A percentile compares a stretch with the other conserved stretches of the same genome.
Conservation (phyloP, 2,888 invertebrate species). For the Lottia scabra region DNA sequence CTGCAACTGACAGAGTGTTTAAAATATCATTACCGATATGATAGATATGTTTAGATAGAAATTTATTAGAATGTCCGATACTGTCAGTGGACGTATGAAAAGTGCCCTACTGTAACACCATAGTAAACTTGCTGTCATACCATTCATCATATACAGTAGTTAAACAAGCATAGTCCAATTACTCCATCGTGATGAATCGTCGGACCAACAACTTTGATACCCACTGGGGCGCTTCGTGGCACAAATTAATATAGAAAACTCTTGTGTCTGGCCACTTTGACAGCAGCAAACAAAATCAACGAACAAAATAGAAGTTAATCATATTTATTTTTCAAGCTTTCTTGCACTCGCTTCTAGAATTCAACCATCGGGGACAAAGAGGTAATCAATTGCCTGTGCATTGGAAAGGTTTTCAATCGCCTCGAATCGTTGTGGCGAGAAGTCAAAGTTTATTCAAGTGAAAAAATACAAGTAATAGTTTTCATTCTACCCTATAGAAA, state of each 20-base stretch:
- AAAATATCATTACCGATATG: too few species aligned
- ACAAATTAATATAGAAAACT: slow-evolving; percentile 43
- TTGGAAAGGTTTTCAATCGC: slow-evolving; percentile 26
- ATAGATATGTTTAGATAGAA: too few species aligned
- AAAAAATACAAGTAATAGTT: slow-evolving; percentile 25
- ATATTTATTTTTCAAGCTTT: slow-evolving; percentile 43
- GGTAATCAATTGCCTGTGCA: slow-evolving; percentile 40
- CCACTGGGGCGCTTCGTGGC: slow-evolving; percentile 43
- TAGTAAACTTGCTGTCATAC: slow-evolving; percentile 28
- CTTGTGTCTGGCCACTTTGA: slow-evolving; percentile 24
- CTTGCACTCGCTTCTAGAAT: slow-evolving; percentile 31
- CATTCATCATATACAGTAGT: slow-evolving; percentile 48
- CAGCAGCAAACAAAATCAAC: slow-evolving; percentile 45
- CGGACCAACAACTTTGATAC: slow-evolving; percentile 42
- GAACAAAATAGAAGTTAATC: slow-evolving; percentile 42
- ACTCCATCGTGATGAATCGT: slow-evolving; percentile 44
- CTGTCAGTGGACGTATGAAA: slow-evolving; percentile 13
- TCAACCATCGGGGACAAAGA: slow-evolving; percentile 33
- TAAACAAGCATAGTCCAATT: slow-evolving; percentile 40
- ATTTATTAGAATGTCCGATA: too few species aligned
- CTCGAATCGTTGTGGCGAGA: slow-evolving; percentile 28
- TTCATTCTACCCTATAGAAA: too few species aligned
- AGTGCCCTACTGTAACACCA: slow-evolving; percentile 22
- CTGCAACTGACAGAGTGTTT: too few species aligned
- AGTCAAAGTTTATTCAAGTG: slow-evolving; percentile 25